Evolutionary conservation across 2,888 invertebrate species (phyloP).

Genomic region (Chrysolina oricalcia): DNA sequence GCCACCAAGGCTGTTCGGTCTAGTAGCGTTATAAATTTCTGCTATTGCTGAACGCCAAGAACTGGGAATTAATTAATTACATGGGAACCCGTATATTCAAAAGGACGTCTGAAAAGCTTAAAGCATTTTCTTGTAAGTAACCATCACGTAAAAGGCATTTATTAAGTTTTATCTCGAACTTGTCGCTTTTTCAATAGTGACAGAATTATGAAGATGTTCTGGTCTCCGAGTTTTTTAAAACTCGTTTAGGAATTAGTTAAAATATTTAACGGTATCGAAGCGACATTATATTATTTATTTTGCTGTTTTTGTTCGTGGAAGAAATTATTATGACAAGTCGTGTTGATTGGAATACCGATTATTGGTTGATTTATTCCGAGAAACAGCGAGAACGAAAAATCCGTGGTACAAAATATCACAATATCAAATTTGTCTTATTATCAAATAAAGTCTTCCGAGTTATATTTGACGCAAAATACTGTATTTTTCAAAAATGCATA

Average conservation of each 20-base stretch:
- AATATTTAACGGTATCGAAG: slow-evolving; percentile 1
- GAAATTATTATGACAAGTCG: background rate
- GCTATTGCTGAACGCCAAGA: slow-evolving; percentile 9
- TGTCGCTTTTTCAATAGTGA: slow-evolving; percentile 35
- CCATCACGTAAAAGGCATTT: slow-evolving; percentile 41
- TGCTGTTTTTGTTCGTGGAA: background rate
- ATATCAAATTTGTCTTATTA: no score
- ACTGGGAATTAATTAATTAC: slow-evolving; percentile 14
- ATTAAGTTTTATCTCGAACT: slow-evolving; percentile 39
- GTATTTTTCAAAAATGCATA: no score
- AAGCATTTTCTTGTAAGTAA: slow-evolving; percentile 48
- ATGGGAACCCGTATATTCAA: slow-evolving; percentile 3
- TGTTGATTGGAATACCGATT: background rate
- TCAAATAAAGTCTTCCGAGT: no score
- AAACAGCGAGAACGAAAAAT: background rate
- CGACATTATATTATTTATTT: background rate
- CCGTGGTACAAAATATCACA: no score
- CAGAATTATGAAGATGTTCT: slow-evolving; percentile 16
- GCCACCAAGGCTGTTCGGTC: slow-evolving; percentile 7
- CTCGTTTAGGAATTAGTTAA: slow-evolving; percentile 12
- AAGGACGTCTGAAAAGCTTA: slow-evolving; percentile 34
- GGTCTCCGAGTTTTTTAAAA: background rate
- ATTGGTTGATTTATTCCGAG: background rate
- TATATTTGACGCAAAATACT: no score
- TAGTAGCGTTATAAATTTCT: slow-evolving; percentile 20